These are phyloP conservation scores for Psittacula derbiana DNA, from an alignment of 2,797 vertebrate species.

Conservation along the genomic window DNA sequence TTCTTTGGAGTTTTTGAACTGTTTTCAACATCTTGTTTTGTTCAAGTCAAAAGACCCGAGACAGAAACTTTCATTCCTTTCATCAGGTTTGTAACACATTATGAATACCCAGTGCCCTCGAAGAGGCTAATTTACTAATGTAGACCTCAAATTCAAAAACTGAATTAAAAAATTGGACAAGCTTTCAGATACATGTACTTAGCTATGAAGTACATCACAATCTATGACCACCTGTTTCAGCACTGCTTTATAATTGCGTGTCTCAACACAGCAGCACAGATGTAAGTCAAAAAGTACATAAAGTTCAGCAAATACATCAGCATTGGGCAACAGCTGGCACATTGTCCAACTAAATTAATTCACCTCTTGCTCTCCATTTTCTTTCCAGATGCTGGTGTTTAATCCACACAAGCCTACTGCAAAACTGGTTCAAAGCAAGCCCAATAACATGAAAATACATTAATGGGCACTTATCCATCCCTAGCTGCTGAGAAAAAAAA, in stretches of 20 bases:
- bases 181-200: neutral
- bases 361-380: neutral
- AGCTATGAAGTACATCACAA: neutral
- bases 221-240: neutral
- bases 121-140: neutral
- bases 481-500: neutral
- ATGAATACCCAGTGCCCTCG: neutral
- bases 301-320: neutral
- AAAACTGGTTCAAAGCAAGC: neutral
- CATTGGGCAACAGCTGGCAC: neutral
- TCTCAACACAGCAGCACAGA: neutral
- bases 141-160: neutral
- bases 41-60: neutral
- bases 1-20: neutral
- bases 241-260: neutral
- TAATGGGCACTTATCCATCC: neutral
- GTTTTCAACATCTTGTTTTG: neutral
- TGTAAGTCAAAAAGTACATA: neutral
- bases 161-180: neutral
- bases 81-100: neutral
- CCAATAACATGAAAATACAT: neutral
- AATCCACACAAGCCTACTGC: neutral
- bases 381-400: neutral
- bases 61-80: neutral
- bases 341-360: neutral